phyloP scores from a whole-genome alignment of 2,888 invertebrate genomes.

The Hemaris fuciformis region DNA sequence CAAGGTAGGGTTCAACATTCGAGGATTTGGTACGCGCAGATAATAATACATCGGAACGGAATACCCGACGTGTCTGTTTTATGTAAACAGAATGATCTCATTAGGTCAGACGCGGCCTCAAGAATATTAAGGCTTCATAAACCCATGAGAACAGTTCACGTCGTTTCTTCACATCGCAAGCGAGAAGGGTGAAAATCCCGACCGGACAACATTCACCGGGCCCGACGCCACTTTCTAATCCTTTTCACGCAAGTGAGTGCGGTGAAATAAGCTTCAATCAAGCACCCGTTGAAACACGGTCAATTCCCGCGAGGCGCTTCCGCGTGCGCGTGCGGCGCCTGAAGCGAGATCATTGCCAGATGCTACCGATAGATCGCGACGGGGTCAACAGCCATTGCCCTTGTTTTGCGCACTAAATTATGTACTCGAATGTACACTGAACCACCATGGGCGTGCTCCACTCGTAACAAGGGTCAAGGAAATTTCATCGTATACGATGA shows the following conservation, averaged over 20 bases:
- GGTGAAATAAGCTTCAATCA: slow-evolving; percentile 53
- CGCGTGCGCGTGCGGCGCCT: slow-evolving; percentile 66
- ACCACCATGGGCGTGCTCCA: slow-evolving; percentile 41
- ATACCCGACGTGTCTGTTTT: slow-evolving; percentile 63
- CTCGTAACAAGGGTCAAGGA: slow-evolving; percentile 55
- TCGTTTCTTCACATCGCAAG: slow-evolving; percentile 23
- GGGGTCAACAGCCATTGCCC: slow-evolving; percentile 80
- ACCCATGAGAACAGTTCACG: slow-evolving; percentile 20
- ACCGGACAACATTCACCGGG: slow-evolving; percentile 36
- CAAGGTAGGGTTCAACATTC: slow-evolving; percentile 81
- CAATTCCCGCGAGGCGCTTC: slow-evolving; percentile 68
- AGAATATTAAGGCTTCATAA: slow-evolving; percentile 34
- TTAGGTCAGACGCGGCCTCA: slow-evolving; percentile 57
- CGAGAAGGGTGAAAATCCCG: slow-evolving; percentile 40
- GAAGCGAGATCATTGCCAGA: slow-evolving; percentile 76
- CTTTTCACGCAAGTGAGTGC: slow-evolving; percentile 47
- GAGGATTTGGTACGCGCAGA: slow-evolving; percentile 69
- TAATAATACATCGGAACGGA: slow-evolving; percentile 65
- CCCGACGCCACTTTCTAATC: slow-evolving; percentile 59
- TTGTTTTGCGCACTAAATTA: slow-evolving; percentile 76
- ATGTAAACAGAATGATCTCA: slow-evolving; percentile 62
- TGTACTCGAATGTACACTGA: slow-evolving; percentile 50
- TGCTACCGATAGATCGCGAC: slow-evolving; percentile 74
- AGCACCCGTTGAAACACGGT: slow-evolving; percentile 73
- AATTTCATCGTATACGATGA: slow-evolving; percentile 40